These are phyloP conservation scores for Agrochola litura DNA, from an alignment of 2,888 invertebrate genomes.

Conservation along the genomic window DNA sequence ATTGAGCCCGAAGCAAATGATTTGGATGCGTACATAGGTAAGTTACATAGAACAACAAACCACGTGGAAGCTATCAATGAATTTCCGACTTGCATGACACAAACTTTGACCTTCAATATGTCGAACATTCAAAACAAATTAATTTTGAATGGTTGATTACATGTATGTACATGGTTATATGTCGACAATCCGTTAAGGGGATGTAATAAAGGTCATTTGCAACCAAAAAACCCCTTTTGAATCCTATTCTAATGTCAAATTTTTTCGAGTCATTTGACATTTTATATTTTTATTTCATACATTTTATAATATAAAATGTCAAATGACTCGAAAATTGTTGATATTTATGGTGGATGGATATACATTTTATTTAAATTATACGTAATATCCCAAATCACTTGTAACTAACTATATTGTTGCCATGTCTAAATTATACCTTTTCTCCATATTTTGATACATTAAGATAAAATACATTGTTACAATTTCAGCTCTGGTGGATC, in stretches of 20 bases:
- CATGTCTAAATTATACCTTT: neutral
- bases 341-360: neutral
- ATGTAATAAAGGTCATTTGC: no score
- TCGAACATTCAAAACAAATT: neutral
- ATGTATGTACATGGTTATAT: no score
- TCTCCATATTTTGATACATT: neutral
- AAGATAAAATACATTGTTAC: conserved; percentile 7
- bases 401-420: neutral
- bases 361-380: neutral
- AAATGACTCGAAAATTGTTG: no score
- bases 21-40: conserved; percentile 81
- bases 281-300: no score
- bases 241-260: no score
- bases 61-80: neutral
- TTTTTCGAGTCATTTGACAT: no score
- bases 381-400: neutral
- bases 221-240: no score
- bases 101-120: neutral
- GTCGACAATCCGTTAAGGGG: no score
- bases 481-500: conserved; percentile 94
- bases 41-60: conserved; percentile 13
- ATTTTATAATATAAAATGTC: no score
- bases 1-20: conserved; percentile 83
- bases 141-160: neutral
- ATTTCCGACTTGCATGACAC: neutral